Percentiles rank a stretch among this genome's conserved stretches.
These are phyloP conservation scores for Bagarius yarrelli DNA, from an alignment of 2,113 vertebrate genomes.

Conservation along the genomic window DNA sequence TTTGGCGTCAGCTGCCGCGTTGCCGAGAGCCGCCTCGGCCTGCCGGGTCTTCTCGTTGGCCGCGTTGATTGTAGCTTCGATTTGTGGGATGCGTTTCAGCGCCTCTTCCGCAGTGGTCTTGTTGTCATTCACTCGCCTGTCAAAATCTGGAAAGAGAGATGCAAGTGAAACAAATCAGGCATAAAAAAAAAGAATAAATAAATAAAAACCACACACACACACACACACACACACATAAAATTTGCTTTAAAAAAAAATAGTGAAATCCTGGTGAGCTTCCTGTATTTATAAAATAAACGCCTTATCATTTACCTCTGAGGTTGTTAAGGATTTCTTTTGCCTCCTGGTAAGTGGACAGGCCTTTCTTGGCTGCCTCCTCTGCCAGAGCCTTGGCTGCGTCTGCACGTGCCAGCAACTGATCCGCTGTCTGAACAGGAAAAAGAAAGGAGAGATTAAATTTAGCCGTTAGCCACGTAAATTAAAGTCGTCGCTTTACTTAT, in stretches of 20 bases:
- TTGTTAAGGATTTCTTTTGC: conserved; percentile 88
- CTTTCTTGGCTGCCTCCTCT: conserved; percentile 89
- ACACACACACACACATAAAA: too few relatives aligned
- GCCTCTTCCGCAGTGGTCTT: conserved; percentile 94
- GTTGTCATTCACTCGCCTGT: conserved; percentile 91
- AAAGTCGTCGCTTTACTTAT: background rate
- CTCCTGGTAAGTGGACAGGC: conserved; percentile 82
- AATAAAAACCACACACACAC: too few relatives aligned
- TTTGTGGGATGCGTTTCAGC: conserved; percentile 83
- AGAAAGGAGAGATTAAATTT: background rate
- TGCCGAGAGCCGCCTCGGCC: conserved; percentile 83
- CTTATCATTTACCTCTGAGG: conserved; percentile 78
- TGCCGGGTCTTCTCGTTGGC: conserved; percentile 87
- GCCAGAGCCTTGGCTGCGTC: conserved; percentile 93
- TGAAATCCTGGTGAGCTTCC: too few relatives aligned
- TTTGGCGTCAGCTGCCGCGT: conserved; percentile 78
- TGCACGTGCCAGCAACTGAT: conserved; percentile 91
- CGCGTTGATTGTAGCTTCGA: conserved; percentile 82
- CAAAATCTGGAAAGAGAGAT: conserved; percentile 80
- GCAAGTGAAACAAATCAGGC: background rate
- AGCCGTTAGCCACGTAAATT: background rate
- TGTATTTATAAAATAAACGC: too few relatives aligned
- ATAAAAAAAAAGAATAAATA: background rate
- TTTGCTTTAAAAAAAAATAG: too few relatives aligned
- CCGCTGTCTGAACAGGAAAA: conserved; percentile 79